These are phyloP conservation scores for Chaetodon trifascialis DNA, from an alignment of 2,113 vertebrate genomes.

Conservation along the genomic window DNA sequence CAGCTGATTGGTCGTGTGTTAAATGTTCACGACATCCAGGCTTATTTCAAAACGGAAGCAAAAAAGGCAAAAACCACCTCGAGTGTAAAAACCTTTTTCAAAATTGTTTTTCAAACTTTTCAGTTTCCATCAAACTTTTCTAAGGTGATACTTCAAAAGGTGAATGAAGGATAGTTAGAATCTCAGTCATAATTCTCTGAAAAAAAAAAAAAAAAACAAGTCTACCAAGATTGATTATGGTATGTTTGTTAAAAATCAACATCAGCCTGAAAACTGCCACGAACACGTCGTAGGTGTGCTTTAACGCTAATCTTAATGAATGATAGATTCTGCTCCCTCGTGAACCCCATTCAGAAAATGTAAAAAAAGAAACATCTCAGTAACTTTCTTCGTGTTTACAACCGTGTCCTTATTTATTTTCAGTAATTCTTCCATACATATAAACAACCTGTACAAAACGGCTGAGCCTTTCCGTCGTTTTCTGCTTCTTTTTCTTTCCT, in stretches of 20 bases:
- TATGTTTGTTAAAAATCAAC: background rate
- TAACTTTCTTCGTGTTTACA: conserved; percentile 51
- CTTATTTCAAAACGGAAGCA: no score
- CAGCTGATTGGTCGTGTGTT: no score
- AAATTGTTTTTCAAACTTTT: no score
- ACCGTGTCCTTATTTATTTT: conserved; percentile 87
- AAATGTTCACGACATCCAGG: no score
- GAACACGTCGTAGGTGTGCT: background rate
- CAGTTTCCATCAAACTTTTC: no score
- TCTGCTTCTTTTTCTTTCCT: conserved; percentile 69
- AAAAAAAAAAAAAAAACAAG: background rate
- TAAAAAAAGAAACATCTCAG: conserved; percentile 18
- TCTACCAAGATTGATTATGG: background rate
- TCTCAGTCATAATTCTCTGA: background rate
- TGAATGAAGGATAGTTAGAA: no score
- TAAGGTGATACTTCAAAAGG: no score
- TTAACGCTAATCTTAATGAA: background rate
- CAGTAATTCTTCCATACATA: conserved; percentile 89
- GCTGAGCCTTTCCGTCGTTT: conserved; percentile 83
- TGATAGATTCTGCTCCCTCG: background rate
- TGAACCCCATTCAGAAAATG: background rate
- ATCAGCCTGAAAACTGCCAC: no score
- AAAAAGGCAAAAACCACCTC: no score
- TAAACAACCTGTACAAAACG: conserved; percentile 93
- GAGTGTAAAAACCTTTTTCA: no score